Evolutionary conservation across 2,797 vertebrate genomes (phyloP), one percentile per base, ranked within the genome.

Genomic region (Halcyon leucocephala): DNA sequence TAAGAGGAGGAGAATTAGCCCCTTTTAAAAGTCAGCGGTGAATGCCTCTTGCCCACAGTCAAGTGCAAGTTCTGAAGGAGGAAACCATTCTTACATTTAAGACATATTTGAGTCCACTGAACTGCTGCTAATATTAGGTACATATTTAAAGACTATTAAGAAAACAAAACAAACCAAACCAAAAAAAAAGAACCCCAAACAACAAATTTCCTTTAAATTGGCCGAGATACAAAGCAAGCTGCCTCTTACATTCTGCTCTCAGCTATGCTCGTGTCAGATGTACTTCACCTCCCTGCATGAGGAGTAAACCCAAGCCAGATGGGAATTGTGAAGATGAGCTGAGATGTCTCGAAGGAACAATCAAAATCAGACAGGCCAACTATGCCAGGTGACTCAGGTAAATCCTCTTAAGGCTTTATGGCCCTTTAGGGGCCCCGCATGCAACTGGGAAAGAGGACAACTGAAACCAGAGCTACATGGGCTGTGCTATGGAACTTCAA

Each of bases 1-100:
- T 91, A 77, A 84, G 17, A 92, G 51, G 28, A 94, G 35, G 79
- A 89, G 79, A 93, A 91, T 76, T 66, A 70, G 65, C 20, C 25
- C 49, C 86, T 91, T 86, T 81, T 5, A 62, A 72, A 86, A 72
- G 49, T 54, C 57, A 94, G 82, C 28, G 65, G 22, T 60, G 62
- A 70, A 81, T 83, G 48, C 51, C 44, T 81, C 66, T 89, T 84
- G 54, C 41, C 82, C 62, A 71, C 31, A 70, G 70, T 42, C 79
- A 91, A 85, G 62, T 72, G 20, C 46, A 81, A 91, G 39, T 62
- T 82, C 42, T 65, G 67, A 92, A 67, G 67, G n/a, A 82, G 41
- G 62, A 93, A 91, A 91, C 28, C 49, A 54, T 77, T 84, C 61
- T 64, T 61, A 69, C 26, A 22, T 77, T 77, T 80, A 64, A 22